Conservation (phyloP, 2,113 vertebrate genomes). For the Pygoscelis adeliae region DNA sequence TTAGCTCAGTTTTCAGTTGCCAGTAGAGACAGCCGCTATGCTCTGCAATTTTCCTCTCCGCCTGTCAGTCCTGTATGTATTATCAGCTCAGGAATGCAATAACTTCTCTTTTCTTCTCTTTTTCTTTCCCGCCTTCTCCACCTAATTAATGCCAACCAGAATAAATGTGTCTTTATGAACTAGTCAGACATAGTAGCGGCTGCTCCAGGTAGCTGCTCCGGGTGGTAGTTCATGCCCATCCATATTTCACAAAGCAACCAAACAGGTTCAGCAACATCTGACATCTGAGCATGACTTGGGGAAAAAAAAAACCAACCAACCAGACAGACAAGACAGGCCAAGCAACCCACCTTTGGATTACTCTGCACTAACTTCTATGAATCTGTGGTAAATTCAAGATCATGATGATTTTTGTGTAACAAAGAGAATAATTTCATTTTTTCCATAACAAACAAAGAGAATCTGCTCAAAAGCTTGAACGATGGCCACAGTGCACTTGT, state of each 20-base stretch:
- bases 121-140: not conserved
- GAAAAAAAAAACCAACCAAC: too few relatives aligned
- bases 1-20: not conserved
- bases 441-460: not conserved
- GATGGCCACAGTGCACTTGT: not conserved
- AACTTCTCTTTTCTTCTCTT: slow-evolving; percentile 21
- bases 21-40: not conserved
- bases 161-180: slow-evolving; percentile 40
- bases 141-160: slow-evolving; percentile 15
- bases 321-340: not conserved
- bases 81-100: slow-evolving; percentile 36
- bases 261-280: not conserved
- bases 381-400: not conserved
- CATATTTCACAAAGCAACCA: not conserved
- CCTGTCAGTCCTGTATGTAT: not conserved
- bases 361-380: not conserved
- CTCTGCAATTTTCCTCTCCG: slow-evolving; percentile 3
- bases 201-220: not conserved
- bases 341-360: not conserved
- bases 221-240: not conserved
- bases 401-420: not conserved
- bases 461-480: not conserved
- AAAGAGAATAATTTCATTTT: not conserved
- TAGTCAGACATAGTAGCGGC: not conserved
- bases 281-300: not conserved